A percentile compares a stretch with the other conserved stretches of the same genome.
phyloP scores from a whole-genome alignment of 2,797 vertebrate species.

The Epinephelus coioides region DNA sequence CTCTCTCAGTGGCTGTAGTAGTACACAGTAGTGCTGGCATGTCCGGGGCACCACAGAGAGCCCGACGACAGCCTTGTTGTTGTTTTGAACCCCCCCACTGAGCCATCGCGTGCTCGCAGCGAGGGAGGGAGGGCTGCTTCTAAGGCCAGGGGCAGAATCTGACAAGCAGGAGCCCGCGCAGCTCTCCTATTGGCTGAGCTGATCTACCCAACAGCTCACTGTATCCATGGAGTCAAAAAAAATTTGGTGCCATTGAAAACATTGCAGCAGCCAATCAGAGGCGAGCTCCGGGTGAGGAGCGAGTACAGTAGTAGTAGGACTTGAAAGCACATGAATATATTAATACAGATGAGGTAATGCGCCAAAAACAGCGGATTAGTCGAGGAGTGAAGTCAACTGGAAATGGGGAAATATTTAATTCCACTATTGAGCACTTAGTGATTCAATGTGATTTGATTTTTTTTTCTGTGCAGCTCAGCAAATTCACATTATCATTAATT shows the following conservation, averaged over 20 bases:
- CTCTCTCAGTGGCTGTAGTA: conserved; percentile 33
- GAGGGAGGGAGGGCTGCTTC: conserved; percentile 71
- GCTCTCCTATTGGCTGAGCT: conserved; percentile 82
- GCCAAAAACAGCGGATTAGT: conserved; percentile 80
- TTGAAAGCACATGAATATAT: conserved; percentile 86
- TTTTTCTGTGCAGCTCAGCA: conserved; percentile 66
- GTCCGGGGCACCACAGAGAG: conserved; percentile 68
- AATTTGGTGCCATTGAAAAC: conserved; percentile 84
- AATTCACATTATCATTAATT: conserved; percentile 13
- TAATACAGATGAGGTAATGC: conserved; percentile 88
- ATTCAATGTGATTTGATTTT: conserved; percentile 44
- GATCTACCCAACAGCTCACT: conserved; percentile 82
- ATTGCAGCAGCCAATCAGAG: conserved; percentile 81
- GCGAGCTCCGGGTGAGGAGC: conserved; percentile 54
- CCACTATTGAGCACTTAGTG: conserved; percentile 49
- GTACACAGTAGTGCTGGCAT: conserved; percentile 60
- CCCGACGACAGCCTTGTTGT: conserved; percentile 78
- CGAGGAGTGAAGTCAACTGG: conserved; percentile 57
- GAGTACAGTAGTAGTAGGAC: conserved; percentile 84
- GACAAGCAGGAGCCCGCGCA: conserved; percentile 77
- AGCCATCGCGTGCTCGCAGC: conserved; percentile 81
- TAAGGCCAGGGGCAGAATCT: conserved; percentile 79
- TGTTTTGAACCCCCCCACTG: conserved; percentile 83
- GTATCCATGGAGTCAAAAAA: conserved; percentile 89
- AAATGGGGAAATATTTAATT: conserved; percentile 73